phyloP scores from a whole-genome alignment of 2,888 invertebrate genomes.

The Carabus problematicus region DNA sequence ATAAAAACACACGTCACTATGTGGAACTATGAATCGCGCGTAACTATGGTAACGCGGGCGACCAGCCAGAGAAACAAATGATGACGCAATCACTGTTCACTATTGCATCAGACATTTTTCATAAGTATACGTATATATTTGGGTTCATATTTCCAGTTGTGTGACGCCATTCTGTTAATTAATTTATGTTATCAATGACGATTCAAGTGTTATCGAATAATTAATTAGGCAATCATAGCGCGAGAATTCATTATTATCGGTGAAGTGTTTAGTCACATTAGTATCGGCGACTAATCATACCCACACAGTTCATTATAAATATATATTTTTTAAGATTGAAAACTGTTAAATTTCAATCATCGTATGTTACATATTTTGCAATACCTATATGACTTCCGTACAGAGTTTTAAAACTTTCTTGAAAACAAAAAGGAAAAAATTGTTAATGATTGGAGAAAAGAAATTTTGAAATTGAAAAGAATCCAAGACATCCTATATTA shows the following conservation, averaged over 20 bases:
- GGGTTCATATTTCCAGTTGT: not conserved
- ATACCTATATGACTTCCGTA: slow-evolving; percentile 39
- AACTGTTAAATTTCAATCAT: slow-evolving; percentile 39
- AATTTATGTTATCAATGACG: too few species aligned
- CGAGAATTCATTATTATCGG: not conserved
- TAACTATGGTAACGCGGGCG: too few species aligned
- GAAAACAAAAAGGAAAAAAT: slow-evolving; percentile 6
- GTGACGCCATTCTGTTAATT: too few species aligned
- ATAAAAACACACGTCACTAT: not conserved
- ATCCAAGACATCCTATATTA: slow-evolving; percentile 24
- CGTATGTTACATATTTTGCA: slow-evolving; percentile 37
- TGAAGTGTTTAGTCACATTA: not conserved
- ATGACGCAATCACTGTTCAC: too few species aligned
- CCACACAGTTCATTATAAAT: too few species aligned
- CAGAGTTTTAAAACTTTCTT: slow-evolving; percentile 34
- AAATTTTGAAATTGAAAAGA: slow-evolving; percentile 24
- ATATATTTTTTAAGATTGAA: slow-evolving; percentile 31
- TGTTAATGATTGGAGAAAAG: not conserved
- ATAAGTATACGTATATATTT: too few species aligned
- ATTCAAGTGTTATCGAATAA: too few species aligned
- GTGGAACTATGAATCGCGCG: not conserved
- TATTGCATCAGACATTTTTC: too few species aligned
- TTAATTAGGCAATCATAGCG: not conserved
- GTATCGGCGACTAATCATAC: too few species aligned
- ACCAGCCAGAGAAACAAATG: too few species aligned